Base-by-base conservation (phyloP, 2,113 vertebrate genomes). In the Salvelinus alpinus region DNA sequence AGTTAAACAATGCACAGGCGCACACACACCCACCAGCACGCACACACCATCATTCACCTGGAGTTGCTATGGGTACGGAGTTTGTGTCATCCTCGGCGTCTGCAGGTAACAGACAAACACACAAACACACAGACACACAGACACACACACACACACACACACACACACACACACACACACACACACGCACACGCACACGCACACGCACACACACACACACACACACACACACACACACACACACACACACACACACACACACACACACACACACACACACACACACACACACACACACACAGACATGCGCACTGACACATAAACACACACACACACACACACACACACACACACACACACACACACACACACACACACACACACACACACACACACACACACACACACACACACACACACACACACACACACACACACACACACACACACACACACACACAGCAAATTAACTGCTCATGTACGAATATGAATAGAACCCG, bases 171-270 rank as follows among this genome's bases (percentile, higher is more conserved):
- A 25, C 20, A 22, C 64, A 64, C 64, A 24, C 22, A 27, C 6
- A 24, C 57, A 72, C 74, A 62, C 74, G 70, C 57, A 62, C n/a
- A 62, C 54, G 70, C 66, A 70, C 51, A 62, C 51, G 64, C 71
- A 62, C 54, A 70, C 54, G 71, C 67, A 38, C n/a, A n/a, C n/a
- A n/a, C n/a, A n/a, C n/a, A n/a, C n/a, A n/a, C n/a, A n/a, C n/a
- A n/a, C n/a, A n/a, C n/a, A n/a, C 66, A 34, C 34, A n/a, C 34
- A 34, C 34, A 38, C 34, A 38, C 34, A 44, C 44, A 22, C 8
- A 38, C 7, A 38, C 7, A 38, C 34, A 38, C 38, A 38, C 4
- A 65, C 34, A 59, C 54, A 11, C 25, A n/a, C 51, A 60, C 14
- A 51, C 13, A 51, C 48, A 51, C 13, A 51, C 1, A 62, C 34